Evolutionary conservation across 2,797 vertebrate genomes (phyloP).

Genomic region (Manis pentadactyla): DNA sequence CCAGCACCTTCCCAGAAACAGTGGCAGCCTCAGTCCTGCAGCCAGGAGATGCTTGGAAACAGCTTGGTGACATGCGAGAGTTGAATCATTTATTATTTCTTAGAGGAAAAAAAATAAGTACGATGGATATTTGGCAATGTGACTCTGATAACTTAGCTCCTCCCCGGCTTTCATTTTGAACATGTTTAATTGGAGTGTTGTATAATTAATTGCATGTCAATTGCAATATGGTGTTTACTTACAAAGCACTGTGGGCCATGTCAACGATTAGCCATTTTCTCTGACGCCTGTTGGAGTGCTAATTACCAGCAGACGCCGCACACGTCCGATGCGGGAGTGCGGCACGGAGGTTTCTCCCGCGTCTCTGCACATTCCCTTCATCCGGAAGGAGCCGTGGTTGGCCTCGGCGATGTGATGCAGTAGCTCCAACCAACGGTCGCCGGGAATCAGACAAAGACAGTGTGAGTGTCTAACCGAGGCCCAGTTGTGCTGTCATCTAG

Average conservation of each 20-base stretch:
- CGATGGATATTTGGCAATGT: conserved; percentile 26
- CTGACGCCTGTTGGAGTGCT: conserved; percentile 65
- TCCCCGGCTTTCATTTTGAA: conserved; percentile 60
- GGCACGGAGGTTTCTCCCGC: background rate
- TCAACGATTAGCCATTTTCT: conserved; percentile 63
- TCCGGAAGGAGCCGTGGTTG: background rate
- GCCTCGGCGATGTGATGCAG: background rate
- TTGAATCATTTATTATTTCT: conserved; percentile 64
- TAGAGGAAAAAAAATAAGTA: background rate
- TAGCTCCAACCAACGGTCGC: conserved; percentile 26
- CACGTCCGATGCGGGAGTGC: background rate
- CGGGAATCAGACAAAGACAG: conserved; percentile 46
- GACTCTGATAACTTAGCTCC: background rate
- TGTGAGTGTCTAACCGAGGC: background rate
- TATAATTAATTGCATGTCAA: conserved; percentile 69
- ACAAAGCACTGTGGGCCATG: conserved; percentile 74
- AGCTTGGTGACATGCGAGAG: conserved; percentile 29
- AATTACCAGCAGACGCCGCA: conserved; percentile 59
- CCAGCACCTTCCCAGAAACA: conserved; percentile 23
- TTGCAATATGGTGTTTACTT: conserved; percentile 76
- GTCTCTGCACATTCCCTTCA: background rate
- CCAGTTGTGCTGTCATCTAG: background rate
- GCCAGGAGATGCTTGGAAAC: conserved; percentile 48
- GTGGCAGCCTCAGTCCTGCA: background rate
- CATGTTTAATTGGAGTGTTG: conserved; percentile 59